phyloP scores from a whole-genome alignment of 23 tunicate species.

The Halocynthia roretzi region DNA sequence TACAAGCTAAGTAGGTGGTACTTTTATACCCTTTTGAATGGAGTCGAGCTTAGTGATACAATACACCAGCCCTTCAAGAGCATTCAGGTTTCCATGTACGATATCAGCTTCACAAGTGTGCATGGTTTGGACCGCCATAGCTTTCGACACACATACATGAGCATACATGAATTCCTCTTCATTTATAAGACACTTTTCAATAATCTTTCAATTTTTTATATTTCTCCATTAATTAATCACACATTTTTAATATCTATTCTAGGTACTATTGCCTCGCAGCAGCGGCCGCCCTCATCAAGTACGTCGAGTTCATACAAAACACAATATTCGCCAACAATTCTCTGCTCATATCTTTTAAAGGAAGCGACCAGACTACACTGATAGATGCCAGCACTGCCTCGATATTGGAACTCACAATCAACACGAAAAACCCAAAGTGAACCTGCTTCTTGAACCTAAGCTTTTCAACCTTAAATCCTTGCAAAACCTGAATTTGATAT shows the following conservation, averaged over 20 bases:
- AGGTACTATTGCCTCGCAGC: slow-evolving; percentile 92
- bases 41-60: no score
- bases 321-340: slow-evolving; percentile 53
- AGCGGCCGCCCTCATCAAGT: slow-evolving; percentile 64
- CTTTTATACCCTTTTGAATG: no score
- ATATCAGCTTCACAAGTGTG: no score
- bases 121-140: no score
- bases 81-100: no score
- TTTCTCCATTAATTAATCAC: no score
- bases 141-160: no score
- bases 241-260: background rate
- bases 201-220: no score
- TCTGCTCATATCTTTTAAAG: slow-evolving; percentile 52
- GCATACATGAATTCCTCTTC: no score
- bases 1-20: slow-evolving; percentile 41
- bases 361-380: slow-evolving; percentile 80
- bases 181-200: no score
- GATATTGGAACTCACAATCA: slow-evolving; percentile 47
- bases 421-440: slow-evolving; percentile 36
- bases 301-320: slow-evolving; percentile 74
- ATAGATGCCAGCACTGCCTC: slow-evolving; percentile 76
- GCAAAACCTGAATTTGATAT: no score
- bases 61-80: no score
- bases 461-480: background rate
- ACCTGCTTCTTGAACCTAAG: background rate